Conservation (phyloP, 1,140 invertebrate species). For the Bombus superbus region DNA sequence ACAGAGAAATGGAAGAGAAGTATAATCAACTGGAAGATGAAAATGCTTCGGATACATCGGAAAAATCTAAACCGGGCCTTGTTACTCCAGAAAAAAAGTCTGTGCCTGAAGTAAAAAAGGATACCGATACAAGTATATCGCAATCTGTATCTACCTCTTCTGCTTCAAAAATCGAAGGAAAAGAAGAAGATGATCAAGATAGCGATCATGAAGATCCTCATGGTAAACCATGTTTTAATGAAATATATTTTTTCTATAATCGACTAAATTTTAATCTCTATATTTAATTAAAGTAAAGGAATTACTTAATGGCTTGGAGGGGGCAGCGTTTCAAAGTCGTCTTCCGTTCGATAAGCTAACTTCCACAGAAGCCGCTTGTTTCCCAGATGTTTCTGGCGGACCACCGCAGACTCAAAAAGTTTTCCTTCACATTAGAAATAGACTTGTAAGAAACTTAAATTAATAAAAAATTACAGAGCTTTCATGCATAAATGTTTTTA, state of each 20-base stretch:
- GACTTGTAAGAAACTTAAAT: slow-evolving; percentile 85
- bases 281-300: slow-evolving; percentile 77
- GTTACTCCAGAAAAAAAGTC: slow-evolving; percentile 81
- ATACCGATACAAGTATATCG: slow-evolving; percentile 68
- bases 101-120: slow-evolving; percentile 78
- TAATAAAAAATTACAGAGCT: neutral
- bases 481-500: neutral
- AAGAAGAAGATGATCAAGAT: slow-evolving; percentile 81
- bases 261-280: slow-evolving; percentile 56
- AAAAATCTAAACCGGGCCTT: slow-evolving; percentile 84
- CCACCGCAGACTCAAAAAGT: slow-evolving; percentile 93
- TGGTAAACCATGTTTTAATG: slow-evolving; percentile 61
- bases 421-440: slow-evolving; percentile 96
- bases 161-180: slow-evolving; percentile 74
- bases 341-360: slow-evolving; percentile 98
- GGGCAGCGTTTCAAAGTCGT: slow-evolving; percentile 96
- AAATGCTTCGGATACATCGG: slow-evolving; percentile 85
- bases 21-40: slow-evolving; percentile 86
- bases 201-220: slow-evolving; percentile 82
- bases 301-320: slow-evolving; percentile 89
- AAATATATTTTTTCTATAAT: neutral
- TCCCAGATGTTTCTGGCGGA: slow-evolving; percentile 93
- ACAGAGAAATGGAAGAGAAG: slow-evolving; percentile 88
- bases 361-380: slow-evolving; percentile 95
- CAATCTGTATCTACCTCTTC: slow-evolving; percentile 63